Base-by-base conservation (phyloP, 2,888 invertebrate species). In the Cylindroiulus punctatus region DNA sequence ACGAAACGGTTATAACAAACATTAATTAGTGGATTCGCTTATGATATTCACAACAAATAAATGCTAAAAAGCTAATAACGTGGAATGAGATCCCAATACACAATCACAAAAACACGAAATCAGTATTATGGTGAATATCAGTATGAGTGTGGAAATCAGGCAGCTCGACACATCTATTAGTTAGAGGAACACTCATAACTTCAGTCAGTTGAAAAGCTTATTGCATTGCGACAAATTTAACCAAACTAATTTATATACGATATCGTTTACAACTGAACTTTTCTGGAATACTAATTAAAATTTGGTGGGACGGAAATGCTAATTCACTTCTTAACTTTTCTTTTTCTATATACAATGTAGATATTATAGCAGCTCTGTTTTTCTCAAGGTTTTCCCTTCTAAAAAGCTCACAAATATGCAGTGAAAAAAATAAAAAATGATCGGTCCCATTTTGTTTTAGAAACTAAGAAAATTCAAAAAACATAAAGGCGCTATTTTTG, bases 41-140 rank as follows among this genome's bases (percentile, higher is more conserved):
- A 76, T 30, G 26, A 76, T 76, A 76, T 76, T 76, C 76, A 76
- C 76, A 76, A 76, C 76, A 76, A 76, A 65, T 65, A 22, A 65
- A 76, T 76, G 30, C 76, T 76, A 76, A 76, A 76, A 76, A 76
- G 76, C 76, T 30, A 76, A 30, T 76, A 14, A 76, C 76, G 76
- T 76, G 76, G 76, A 76, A 76, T 76, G 76, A 76, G 76, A 76
- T 30, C 76, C 76, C 76, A 76, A 30, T 76, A 76, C 76, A 76
- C 76, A 76, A 65, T 76, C 30, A 76, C 76, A 76, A 76, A 76
- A 76, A 76, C 26, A 76, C 30, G 30, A 76, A 65, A 76, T 76
- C 26, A 76, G 14, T 76, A 76, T 76, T 76, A 76, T 76, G 26
- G 76, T 17, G 76, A 30, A 76, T 26, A 65, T 7, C 65, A 26